These are phyloP conservation scores for Drosophila paracracens DNA, from an alignment of 2,888 invertebrate genomes.

Conservation along the genomic window DNA sequence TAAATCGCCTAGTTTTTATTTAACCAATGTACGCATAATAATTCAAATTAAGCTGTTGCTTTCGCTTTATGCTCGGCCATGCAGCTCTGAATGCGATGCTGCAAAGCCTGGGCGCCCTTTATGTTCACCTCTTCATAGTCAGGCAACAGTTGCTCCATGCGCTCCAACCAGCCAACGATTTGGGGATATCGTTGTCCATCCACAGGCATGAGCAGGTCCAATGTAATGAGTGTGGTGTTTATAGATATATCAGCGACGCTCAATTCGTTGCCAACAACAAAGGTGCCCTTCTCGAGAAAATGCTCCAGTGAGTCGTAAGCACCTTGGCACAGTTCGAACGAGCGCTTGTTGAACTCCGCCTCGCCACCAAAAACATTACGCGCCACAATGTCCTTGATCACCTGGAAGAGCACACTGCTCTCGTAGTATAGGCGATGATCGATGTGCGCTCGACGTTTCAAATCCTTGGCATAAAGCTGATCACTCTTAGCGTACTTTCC, in stretches of 20 bases:
- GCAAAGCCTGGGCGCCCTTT: slow-evolving; percentile 77
- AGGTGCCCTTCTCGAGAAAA: slow-evolving; percentile 78
- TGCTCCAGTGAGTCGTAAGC: slow-evolving; percentile 82
- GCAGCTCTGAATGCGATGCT: slow-evolving; percentile 66
- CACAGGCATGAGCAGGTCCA: slow-evolving; percentile 83
- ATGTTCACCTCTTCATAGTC: slow-evolving; percentile 81
- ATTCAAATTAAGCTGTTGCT: slow-evolving; percentile 18
- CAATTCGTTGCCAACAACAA: slow-evolving; percentile 76
- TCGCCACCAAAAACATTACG: slow-evolving; percentile 82
- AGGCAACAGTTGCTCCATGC: slow-evolving; percentile 77
- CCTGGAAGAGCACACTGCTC: slow-evolving; percentile 85
- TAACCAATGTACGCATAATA: neutral
- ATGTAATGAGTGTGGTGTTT: slow-evolving; percentile 83
- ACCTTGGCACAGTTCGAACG: slow-evolving; percentile 74
- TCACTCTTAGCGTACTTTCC: slow-evolving; percentile 86
- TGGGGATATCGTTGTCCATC: slow-evolving; percentile 71
- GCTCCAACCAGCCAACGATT: slow-evolving; percentile 77
- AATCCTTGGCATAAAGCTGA: slow-evolving; percentile 87
- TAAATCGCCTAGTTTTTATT: neutral
- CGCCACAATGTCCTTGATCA: slow-evolving; percentile 84
- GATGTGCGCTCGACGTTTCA: slow-evolving; percentile 86
- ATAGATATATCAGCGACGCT: slow-evolving; percentile 86
- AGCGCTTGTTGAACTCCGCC: slow-evolving; percentile 72
- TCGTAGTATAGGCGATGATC: slow-evolving; percentile 87
- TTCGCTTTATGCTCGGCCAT: slow-evolving; percentile 72